phyloP scores from a whole-genome alignment of 1,140 invertebrate genomes.

The Tribolium castaneum region DNA sequence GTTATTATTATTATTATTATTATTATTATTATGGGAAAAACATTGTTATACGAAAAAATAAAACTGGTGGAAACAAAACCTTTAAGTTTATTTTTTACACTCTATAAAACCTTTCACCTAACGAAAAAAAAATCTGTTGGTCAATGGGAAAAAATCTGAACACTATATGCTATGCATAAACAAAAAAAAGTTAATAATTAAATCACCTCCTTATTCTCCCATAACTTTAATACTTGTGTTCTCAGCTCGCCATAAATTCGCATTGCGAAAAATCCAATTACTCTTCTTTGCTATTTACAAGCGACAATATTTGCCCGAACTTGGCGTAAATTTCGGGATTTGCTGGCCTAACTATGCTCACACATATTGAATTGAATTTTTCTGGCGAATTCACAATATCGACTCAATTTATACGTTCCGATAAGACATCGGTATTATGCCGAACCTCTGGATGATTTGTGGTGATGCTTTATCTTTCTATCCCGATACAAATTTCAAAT shows the following conservation, averaged over 20 bases:
- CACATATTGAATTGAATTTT: conserved; percentile 25
- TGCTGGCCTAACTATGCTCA: background rate
- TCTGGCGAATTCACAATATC: conserved; percentile 30
- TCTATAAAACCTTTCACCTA: no score
- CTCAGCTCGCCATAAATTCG: background rate
- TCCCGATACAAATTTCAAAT: conserved; percentile 38
- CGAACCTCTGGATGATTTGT: conserved; percentile 4
- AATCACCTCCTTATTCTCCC: no score
- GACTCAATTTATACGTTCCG: conserved; percentile 38
- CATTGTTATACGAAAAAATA: no score
- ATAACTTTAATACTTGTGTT: no score
- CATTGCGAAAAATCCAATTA: conserved; percentile 4
- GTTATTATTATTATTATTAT: no score
- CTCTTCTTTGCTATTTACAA: background rate
- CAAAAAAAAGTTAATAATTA: no score
- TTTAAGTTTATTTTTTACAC: no score
- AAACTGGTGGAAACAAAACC: no score
- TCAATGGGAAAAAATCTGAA: no score
- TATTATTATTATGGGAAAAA: no score
- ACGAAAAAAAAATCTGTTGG: no score
- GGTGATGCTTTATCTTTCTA: conserved; percentile 32
- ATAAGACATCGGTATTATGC: conserved; percentile 33
- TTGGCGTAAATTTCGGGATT: conserved; percentile 25
- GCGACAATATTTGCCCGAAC: conserved; percentile 2
- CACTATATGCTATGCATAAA: no score